Conservation (phyloP, 2,797 vertebrate genomes). For the Denticeps clupeoides region DNA sequence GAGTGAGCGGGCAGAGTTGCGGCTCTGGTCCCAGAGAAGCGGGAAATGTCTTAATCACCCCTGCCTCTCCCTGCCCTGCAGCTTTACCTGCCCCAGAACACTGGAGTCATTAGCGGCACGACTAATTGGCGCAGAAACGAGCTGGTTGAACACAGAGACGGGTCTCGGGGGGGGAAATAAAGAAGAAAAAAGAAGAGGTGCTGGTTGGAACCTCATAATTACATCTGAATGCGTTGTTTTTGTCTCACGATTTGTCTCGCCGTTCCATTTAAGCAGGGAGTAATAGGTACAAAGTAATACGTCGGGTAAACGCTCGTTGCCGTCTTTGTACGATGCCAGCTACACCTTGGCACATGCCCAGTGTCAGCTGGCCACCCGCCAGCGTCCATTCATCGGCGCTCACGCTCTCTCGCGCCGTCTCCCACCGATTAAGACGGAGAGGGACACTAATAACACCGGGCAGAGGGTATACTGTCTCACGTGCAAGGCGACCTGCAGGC, state of each 20-base stretch:
- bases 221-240: no score
- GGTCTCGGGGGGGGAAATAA: slow-evolving; percentile 38
- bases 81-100: slow-evolving; percentile 25
- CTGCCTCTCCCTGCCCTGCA: slow-evolving; percentile 36
- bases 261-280: no score
- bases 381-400: slow-evolving; percentile 16
- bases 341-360: no score
- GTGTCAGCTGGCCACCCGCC: slow-evolving; percentile 11
- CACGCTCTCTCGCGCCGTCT: slow-evolving; percentile 26
- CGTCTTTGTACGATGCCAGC: no score
- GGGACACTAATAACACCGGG: slow-evolving; percentile 30
- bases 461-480: slow-evolving; percentile 7
- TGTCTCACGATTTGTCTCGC: no score
- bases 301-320: no score
- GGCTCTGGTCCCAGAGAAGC: background rate
- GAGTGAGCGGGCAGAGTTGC: no score
- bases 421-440: slow-evolving; percentile 32
- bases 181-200: no score
- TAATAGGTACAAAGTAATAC: no score
- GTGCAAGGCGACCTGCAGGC: background rate
- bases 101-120: slow-evolving; percentile 41
- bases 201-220: no score
- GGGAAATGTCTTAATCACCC: slow-evolving; percentile 43
- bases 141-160: slow-evolving; percentile 17
- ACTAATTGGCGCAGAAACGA: slow-evolving; percentile 49